Base-by-base conservation (phyloP, 2,797 vertebrate species). In the Varecia variegata region DNA sequence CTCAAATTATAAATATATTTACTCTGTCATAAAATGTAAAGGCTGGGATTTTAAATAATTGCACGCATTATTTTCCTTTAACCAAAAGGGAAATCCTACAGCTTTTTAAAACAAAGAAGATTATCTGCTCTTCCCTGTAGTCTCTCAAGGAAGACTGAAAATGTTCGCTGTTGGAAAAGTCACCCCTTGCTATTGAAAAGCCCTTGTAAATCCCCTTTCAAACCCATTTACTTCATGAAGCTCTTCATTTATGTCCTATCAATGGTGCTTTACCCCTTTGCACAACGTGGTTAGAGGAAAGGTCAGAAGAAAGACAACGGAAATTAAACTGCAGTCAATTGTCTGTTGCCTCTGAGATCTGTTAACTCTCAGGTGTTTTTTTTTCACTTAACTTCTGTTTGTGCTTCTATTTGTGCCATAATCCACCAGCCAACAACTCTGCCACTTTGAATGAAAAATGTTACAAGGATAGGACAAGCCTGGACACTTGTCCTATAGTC, bases 11-110 rank as follows among this genome's bases (percentile, higher is more conserved):
- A 58, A 50, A 58, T 52, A 45, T 56, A 80, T 86, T 81, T 65
- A 32, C 15, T 71, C 6, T 45, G 27, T 30, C 43, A 25, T 32
- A 68, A 71, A 71, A 62, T 86, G 13, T 15, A 74, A 79, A 38
- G 21, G 11, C 13, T 73, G 40, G 1, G n/a, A 18, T 68, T 96
- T 71, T 71, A 52, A 35, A 88, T 74, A 70, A 86, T 27, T 45
- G 25, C 52, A 13, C 30, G 18, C 38, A 9, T 54, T 52, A n/a
- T 74, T 92, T 97, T 94, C 86, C 35, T 94, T 97, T 96, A 85
- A 11, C n/a, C 86, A 45, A 92, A 47, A 84, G 90, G 89, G 14
- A 95, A 96, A 93, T 13, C 35, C 23, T 21, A 74, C 40, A 23
- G 2, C 15, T 58, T 15, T 52, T 0, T 45, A 90, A 94, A 80